Conservation (phyloP, 2,113 vertebrate genomes). For the Platichthys flesus region DNA sequence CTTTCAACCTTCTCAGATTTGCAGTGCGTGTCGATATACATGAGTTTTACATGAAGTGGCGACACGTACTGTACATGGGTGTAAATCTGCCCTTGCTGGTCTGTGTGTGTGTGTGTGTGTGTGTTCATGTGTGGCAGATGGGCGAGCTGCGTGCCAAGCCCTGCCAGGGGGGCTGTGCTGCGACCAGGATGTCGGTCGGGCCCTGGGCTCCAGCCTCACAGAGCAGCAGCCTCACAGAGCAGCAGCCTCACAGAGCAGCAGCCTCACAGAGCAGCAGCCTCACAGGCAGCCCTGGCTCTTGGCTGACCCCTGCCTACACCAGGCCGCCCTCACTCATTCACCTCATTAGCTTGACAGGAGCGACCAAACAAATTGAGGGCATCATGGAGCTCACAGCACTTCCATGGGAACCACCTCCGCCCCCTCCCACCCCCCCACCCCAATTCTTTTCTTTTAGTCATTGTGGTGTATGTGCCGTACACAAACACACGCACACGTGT, state of each 20-base stretch:
- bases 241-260: constrained; percentile 43
- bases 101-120: background rate
- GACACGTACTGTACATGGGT: constrained; percentile 19
- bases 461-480: constrained; percentile 37
- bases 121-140: constrained; percentile 62
- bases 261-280: background rate
- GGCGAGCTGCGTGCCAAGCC: constrained; percentile 54
- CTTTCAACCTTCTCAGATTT: constrained; percentile 11
- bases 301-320: constrained; percentile 77
- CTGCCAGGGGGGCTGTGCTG: constrained; percentile 9
- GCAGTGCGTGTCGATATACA: constrained; percentile 20
- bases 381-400: constrained; percentile 56
- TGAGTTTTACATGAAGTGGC: constrained; percentile 20
- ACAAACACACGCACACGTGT: constrained; percentile 61
- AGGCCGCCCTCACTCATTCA: constrained; percentile 72
- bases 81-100: constrained; percentile 35
- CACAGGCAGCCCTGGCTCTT: constrained; percentile 68
- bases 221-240: constrained; percentile 21
- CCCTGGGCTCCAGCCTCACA: constrained; percentile 5
- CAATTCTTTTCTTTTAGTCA: constrained; percentile 20
- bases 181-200: constrained; percentile 49
- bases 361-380: constrained; percentile 73
- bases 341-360: constrained; percentile 81
- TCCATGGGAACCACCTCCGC: constrained; percentile 56
- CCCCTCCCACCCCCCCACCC: no score